phyloP scores from a whole-genome alignment of 2,797 vertebrate genomes.

The Sebastolobus alascanus region DNA sequence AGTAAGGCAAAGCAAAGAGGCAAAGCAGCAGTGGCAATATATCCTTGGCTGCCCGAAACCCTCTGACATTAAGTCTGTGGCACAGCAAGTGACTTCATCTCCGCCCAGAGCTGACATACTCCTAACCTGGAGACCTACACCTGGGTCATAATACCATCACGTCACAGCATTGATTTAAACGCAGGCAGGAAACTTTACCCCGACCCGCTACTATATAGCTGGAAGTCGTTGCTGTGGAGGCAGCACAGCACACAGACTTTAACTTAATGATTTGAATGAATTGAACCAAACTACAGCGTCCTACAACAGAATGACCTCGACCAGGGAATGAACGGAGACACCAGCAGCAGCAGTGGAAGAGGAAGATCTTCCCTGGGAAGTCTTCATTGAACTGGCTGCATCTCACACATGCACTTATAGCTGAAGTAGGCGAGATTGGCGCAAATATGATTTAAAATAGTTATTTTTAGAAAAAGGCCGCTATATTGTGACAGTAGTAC shows the following conservation, averaged over 20 bases:
- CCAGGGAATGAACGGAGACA: too few relatives aligned
- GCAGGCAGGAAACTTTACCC: not conserved
- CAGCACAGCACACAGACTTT: not conserved
- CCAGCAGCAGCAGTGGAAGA: too few relatives aligned
- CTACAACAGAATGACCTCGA: too few relatives aligned
- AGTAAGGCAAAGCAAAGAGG: not conserved
- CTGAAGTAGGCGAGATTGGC: too few relatives aligned
- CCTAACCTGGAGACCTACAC: not conserved
- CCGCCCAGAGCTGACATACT: not conserved
- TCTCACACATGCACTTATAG: not conserved
- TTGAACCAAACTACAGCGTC: too few relatives aligned
- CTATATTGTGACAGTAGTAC: too few relatives aligned
- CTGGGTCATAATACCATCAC: not conserved
- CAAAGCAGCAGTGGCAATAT: not conserved
- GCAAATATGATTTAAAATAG: too few relatives aligned
- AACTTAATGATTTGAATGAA: too few relatives aligned
- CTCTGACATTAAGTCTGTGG: not conserved
- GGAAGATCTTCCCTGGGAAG: too few relatives aligned
- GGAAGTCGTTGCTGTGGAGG: not conserved
- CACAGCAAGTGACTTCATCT: not conserved
- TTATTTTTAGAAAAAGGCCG: too few relatives aligned
- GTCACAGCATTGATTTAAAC: not conserved
- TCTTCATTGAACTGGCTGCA: not conserved
- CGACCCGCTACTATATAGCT: not conserved
- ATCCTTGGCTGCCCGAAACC: not conserved